A percentile compares a stretch with the other conserved stretches of the same genome.
Evolutionary conservation across 2,888 invertebrate genomes (phyloP).

Genomic region (Junonia oenone): DNA sequence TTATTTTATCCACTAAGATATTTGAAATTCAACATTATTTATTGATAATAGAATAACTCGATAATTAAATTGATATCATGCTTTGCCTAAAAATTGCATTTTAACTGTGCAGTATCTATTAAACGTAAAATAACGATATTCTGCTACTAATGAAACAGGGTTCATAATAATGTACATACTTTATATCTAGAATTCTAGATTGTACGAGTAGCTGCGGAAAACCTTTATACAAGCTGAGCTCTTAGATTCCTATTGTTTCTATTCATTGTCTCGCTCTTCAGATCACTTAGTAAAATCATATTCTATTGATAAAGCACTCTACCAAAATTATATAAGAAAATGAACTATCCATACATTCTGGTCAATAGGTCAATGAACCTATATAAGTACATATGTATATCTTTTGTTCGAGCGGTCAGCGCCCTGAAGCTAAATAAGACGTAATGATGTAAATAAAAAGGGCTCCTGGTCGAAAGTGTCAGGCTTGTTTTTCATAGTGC

Average conservation of each 20-base stretch:
- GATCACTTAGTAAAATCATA: background rate
- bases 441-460: background rate
- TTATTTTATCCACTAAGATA: too few relatives aligned
- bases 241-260: slow-evolving; percentile 2
- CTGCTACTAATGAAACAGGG: background rate
- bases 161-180: slow-evolving; percentile 8
- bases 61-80: too few relatives aligned
- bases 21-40: too few relatives aligned
- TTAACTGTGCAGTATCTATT: too few relatives aligned
- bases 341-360: too few relatives aligned
- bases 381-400: too few relatives aligned
- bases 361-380: too few relatives aligned
- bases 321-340: too few relatives aligned
- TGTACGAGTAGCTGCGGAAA: slow-evolving; percentile 7
- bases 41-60: too few relatives aligned
- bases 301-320: background rate
- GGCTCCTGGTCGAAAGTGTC: background rate
- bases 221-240: slow-evolving; percentile 3
- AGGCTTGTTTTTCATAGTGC: slow-evolving; percentile 1
- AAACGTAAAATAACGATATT: background rate
- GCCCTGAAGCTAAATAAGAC: background rate
- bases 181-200: too few relatives aligned
- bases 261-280: background rate
- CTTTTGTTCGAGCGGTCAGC: too few relatives aligned
- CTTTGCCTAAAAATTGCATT: too few relatives aligned